Evolutionary conservation across 2,113 vertebrate genomes (phyloP), one percentile per base, ranked within the genome.

Genomic region (Scolopax mira): DNA sequence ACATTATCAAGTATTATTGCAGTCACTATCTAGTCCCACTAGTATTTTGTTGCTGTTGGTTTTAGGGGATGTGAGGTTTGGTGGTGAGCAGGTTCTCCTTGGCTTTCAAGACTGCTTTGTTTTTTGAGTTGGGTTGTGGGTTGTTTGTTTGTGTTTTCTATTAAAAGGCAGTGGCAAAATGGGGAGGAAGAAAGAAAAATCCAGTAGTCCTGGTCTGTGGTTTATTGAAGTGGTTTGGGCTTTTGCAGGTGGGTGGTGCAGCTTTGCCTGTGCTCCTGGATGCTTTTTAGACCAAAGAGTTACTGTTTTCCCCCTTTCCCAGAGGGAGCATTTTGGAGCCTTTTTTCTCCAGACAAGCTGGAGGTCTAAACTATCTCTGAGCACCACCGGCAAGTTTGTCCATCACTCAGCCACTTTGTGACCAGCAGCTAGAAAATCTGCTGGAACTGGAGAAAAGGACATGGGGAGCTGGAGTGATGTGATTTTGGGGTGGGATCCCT

Each of bases 51-150:
- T 73, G 60, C 88, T 83, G 85, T 21, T 90, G 51, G 11, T 64
- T 46, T 54, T 51, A 31, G 51, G 46, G 51, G 52, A 31, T 18
- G 23, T 4, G 79, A 78, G 75, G 24, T 74, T 72, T 55, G 18
- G 5, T 22, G 8, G 14, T 30, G 52, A 51, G 5, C 31, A n/a
- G 25, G 25, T 35, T 67, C 72, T 60, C 44, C 73, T n/a, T 25
- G 37, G 37, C 67, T 77, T 62, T 44, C 58, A 25, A 22, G 71
- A 7, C 61, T 57, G 6, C 14, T 3, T 4, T 65, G 28, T 17
- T 4, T 4, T 58, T 42, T 6, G 35, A 27, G 7, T 35, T 46
- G 46, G 10, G 3, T 3, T 2, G n/a, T n/a, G n/a, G n/a, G n/a
- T n/a, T n/a, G n/a, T 16, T 27, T 74, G 73, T 73, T 61, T 2